Conservation (phyloP, 2,797 vertebrate genomes). For the Cottoperca gobio region DNA sequence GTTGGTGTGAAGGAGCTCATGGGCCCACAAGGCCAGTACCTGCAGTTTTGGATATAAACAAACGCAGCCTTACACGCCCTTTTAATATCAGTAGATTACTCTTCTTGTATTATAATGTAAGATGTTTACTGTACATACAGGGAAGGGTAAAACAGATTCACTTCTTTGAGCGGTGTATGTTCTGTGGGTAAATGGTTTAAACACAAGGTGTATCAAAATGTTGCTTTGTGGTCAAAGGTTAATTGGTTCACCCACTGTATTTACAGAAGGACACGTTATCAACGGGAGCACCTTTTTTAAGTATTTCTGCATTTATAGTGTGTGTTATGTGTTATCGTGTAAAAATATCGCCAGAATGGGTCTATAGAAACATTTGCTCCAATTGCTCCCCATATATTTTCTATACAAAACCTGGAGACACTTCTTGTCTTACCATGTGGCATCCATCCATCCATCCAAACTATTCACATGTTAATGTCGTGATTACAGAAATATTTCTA, state of each 20-base stretch:
- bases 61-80: background rate
- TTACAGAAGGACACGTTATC: background rate
- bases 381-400: too few species aligned
- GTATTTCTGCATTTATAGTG: too few species aligned
- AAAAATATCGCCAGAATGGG: too few species aligned
- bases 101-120: background rate
- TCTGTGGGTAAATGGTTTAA: background rate
- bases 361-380: too few species aligned
- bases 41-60: background rate
- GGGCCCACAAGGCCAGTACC: background rate
- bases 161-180: background rate
- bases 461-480: too few species aligned
- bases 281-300: background rate
- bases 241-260: background rate
- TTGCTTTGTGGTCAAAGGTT: background rate
- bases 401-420: too few species aligned
- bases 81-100: background rate
- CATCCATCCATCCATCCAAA: too few species aligned
- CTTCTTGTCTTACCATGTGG: too few species aligned
- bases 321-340: too few species aligned
- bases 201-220: background rate
- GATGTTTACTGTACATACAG: background rate
- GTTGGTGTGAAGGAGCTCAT: background rate
- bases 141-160: background rate
- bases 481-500: too few species aligned